These are phyloP conservation scores for Tenthredo livida DNA, from an alignment of 2,888 invertebrate species.

Conservation along the genomic window DNA sequence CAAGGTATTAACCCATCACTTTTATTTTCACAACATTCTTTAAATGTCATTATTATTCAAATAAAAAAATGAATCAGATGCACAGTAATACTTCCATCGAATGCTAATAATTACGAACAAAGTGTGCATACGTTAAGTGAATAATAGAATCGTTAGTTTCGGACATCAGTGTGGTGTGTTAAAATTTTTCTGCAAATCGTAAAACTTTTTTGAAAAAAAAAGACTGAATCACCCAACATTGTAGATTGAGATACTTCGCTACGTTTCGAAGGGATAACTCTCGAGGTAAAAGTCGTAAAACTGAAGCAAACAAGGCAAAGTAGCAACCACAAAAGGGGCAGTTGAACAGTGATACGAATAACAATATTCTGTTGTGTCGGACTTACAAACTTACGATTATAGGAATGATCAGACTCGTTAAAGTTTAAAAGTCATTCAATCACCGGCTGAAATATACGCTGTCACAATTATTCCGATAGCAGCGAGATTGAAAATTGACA, in stretches of 20 bases:
- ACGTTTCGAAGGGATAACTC: background rate
- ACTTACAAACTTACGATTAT: background rate
- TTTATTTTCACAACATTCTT: background rate
- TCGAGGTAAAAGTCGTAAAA: conserved; percentile 12
- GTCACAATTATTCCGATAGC: background rate
- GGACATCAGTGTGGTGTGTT: background rate
- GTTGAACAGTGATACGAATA: background rate
- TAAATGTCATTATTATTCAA: background rate
- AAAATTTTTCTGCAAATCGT: background rate
- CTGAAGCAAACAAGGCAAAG: conserved; percentile 16
- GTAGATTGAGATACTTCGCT: background rate
- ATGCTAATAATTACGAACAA: background rate
- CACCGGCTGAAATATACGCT: background rate
- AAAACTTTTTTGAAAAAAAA: background rate
- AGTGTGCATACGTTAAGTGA: background rate
- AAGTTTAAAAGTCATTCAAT: background rate
- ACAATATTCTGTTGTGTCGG: background rate
- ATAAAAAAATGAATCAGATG: background rate
- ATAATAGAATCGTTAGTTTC: background rate
- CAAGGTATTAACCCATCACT: background rate
- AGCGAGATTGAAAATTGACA: conserved; percentile 12
- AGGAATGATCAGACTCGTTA: background rate
- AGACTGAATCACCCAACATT: background rate
- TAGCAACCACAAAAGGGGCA: background rate
- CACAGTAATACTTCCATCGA: background rate